Evolutionary conservation across 2,113 vertebrate genomes (phyloP).

Genomic region (Nestor notabilis): DNA sequence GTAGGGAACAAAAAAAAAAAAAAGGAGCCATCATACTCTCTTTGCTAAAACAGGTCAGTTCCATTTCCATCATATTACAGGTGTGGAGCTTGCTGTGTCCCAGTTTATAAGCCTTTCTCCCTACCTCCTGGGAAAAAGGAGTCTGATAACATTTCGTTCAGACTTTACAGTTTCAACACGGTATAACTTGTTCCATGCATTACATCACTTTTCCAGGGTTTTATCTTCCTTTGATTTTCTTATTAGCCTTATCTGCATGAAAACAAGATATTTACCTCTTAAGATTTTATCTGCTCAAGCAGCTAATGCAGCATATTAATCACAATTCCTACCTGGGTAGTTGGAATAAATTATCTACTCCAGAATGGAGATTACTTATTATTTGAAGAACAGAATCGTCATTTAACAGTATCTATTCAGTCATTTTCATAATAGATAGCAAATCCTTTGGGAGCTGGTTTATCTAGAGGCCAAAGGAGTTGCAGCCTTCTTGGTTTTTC

Average conservation of each 20-base stretch:
- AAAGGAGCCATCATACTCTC: neutral
- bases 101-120: neutral
- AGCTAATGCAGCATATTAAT: slow-evolving; percentile 31
- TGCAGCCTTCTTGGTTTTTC: neutral
- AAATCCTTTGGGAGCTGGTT: neutral
- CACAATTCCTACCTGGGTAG: neutral
- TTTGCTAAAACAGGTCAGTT: neutral
- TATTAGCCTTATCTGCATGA: slow-evolving; percentile 27
- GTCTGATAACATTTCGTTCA: neutral
- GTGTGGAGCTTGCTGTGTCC: neutral
- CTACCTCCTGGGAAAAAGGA: neutral
- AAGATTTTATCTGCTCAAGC: slow-evolving; percentile 34
- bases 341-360: slow-evolving; percentile 9
- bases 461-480: neutral
- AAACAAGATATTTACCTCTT: slow-evolving; percentile 22
- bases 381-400: neutral
- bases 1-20: neutral
- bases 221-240: slow-evolving; percentile 32
- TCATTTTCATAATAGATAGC: neutral
- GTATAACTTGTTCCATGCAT: neutral
- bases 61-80: neutral
- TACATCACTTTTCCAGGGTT: neutral
- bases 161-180: neutral
- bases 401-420: neutral
- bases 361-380: neutral